Base-by-base conservation (phyloP, 1,140 invertebrate species). In the Berghia stephanieae region DNA sequence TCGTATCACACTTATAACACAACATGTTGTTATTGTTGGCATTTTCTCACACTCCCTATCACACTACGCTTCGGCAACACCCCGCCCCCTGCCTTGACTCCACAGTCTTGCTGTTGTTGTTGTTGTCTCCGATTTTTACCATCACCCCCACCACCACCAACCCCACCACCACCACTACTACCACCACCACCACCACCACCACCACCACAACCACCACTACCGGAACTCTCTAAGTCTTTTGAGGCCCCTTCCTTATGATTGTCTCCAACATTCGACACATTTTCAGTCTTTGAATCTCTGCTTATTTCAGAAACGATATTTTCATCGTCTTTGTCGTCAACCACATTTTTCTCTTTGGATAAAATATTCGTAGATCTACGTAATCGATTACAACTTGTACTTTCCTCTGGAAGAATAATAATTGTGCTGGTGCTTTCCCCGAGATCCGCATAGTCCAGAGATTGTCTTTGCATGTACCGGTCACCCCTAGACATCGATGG, bases 1-100 rank as follows among this genome's bases (percentile, higher is more conserved):
- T 21, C 2, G 67, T 60, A 10, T 69, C 78, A 27, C 70, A 52
- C 38, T 72, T 78, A 60, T 81, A 81, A 34, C 57, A 77, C 34
- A 81, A 66, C 21, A 79, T 81, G 36, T 75, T 74, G n/a, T 68
- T 77, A 21, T 34, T 44, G 5, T 38, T 40, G 27, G 66, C 68
- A 13, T 60, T 46, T n/a, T 27, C 57, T 44, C 42, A 72, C 57
- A 18, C 63, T 42, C 18, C 57, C 21, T 16, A 36, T 74, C 36
- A 24, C 16, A 6, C 18, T 8, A 49, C 6, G 13, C 36, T 57
- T n/a, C 52, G 38, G 40, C n/a, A 16, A 52, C 73, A 31, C 73
- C 42, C 49, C 49, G 13, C 13, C 40, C 57, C 24, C 44, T 31
- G 18, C 52, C 52, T 40, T 36, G 38, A 34, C 31, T 31, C 44